These are phyloP conservation scores for Ridgeia piscesae DNA, from an alignment of 1,140 invertebrate species.

Conservation along the genomic window DNA sequence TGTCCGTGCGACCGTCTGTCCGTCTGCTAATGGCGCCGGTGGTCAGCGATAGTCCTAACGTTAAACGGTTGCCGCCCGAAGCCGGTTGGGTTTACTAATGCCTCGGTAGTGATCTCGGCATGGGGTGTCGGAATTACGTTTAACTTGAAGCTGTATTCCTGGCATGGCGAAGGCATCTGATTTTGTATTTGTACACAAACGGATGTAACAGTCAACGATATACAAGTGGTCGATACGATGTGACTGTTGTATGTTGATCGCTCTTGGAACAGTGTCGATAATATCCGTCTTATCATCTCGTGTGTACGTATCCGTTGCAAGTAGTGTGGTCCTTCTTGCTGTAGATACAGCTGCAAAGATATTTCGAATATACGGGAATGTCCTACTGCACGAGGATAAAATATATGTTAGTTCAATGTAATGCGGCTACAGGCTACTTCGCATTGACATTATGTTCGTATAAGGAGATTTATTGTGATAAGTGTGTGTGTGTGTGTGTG, in stretches of 20 bases:
- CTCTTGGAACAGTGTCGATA: neutral
- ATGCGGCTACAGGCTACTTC: neutral
- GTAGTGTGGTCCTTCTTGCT: neutral
- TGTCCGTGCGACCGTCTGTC: neutral
- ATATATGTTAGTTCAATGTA: neutral
- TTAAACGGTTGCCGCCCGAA: neutral
- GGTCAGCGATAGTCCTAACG: neutral
- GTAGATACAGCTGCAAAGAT: neutral
- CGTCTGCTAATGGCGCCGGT: neutral
- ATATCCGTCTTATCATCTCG: neutral
- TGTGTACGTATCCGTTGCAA: no score
- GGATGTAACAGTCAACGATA: neutral
- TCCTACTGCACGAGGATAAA: neutral
- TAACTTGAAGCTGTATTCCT: neutral
- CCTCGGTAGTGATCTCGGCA: neutral
- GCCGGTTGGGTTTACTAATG: neutral
- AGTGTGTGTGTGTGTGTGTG: no score
- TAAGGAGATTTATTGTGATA: no score
- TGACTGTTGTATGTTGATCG: neutral
- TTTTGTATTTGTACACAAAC: neutral
- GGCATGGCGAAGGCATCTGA: neutral
- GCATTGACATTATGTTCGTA: no score
- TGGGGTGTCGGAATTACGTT: neutral
- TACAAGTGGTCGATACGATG: neutral
- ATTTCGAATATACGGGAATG: neutral